Base-by-base conservation (phyloP, 2,113 vertebrate genomes). In the Platycercus adscitus region DNA sequence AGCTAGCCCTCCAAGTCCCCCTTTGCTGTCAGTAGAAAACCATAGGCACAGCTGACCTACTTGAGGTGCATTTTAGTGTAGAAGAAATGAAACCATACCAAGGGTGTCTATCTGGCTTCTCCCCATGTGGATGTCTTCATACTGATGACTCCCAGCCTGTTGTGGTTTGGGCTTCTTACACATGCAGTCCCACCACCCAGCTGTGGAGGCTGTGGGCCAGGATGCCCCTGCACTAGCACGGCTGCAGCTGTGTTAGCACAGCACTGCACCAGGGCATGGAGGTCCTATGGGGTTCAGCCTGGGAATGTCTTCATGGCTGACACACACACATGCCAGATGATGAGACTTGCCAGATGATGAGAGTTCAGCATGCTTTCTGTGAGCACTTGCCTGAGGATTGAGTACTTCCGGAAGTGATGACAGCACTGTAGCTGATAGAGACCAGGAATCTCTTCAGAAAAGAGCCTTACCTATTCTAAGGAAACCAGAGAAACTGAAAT, bases 201-300 rank as follows among this genome's bases (percentile, higher is more conserved):
- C 82, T 83, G 82, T 8, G 2, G 24, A 46, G 60, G 55, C 50
- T 73, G 49, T 20, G 29, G 69, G 68, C 63, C 91, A 83, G 43
- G n/a, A 26, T 37, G 29, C 4, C 63, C 73, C 37, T 0, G 0
- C 11, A 3, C 4, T 41, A 25, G 19, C 58, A n/a, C 0, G 0
- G 75, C 58, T 58, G 33, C 86, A 81, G 92, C 86, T 95, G 90
- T 49, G 58, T 41, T 16, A 66, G 41, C 75, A 47, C 39, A 39
- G 56, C 0, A 0, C 61, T 52, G 81, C 61, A 31, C 18, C 37
- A 44, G 63, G 63, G 14, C 79, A 70, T 2, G 1, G 28, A 52
- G 53, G 10, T 80, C 44, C 56, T 63, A 21, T 2, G 28, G 26
- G 41, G 23, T 29, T 17, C 63, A 37, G 33, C 33, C 71, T 28